A percentile compares a stretch with the other conserved stretches of the same genome.
Evolutionary conservation across 35 echinoderm and acorn worm genomes (phyloP).

Genomic region (Eucidaris tribuloides): DNA sequence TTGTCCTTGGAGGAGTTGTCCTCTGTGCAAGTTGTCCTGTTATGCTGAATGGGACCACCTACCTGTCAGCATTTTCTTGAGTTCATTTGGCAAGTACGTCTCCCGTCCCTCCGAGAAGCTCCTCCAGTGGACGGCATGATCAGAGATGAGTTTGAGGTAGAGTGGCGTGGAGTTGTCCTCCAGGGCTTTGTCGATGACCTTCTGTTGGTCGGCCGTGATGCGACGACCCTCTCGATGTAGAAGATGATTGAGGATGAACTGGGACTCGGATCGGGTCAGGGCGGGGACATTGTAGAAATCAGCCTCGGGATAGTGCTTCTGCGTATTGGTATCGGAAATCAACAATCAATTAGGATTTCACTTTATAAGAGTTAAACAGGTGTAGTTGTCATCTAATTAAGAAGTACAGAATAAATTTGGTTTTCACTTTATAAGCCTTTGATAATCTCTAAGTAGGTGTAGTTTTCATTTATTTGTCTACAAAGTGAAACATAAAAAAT

Average conservation of each 20-base stretch:
- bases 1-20: too few species aligned
- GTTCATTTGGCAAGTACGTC: slow-evolving; percentile 43
- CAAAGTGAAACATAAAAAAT: too few species aligned
- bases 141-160: slow-evolving; percentile 50
- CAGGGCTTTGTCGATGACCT: slow-evolving; percentile 35
- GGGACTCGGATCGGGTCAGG: slow-evolving; percentile 37
- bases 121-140: slow-evolving; percentile 58
- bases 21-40: too few species aligned
- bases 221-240: slow-evolving; percentile 35
- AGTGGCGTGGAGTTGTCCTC: slow-evolving; percentile 60
- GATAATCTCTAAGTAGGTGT: too few species aligned
- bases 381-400: too few species aligned
- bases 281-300: slow-evolving; percentile 34
- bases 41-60: not conserved
- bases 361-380: too few species aligned
- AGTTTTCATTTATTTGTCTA: too few species aligned
- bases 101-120: slow-evolving; percentile 61
- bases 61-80: slow-evolving; percentile 85
- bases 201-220: slow-evolving; percentile 45
- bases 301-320: slow-evolving; percentile 60
- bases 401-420: too few species aligned
- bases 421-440: too few species aligned
- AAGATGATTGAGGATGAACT: slow-evolving; percentile 40
- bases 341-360: too few species aligned
- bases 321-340: too few species aligned